These are phyloP conservation scores for Acrocyrtus sp. DNA, from an alignment of 2,888 invertebrate species.

Conservation along the genomic window DNA sequence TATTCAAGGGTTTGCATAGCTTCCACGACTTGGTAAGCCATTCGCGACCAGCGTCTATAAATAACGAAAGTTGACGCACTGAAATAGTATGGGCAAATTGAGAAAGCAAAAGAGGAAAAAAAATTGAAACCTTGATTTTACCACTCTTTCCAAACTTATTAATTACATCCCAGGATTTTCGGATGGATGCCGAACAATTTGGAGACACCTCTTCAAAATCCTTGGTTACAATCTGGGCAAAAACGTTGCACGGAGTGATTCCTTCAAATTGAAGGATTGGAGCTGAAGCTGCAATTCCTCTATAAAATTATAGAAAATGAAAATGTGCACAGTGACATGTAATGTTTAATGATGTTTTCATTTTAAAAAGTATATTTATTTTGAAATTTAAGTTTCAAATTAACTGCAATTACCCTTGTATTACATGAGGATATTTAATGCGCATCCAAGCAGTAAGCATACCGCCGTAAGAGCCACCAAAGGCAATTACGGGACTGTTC, in stretches of 20 bases:
- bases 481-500: conserved; percentile 83
- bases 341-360: neutral
- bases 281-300: conserved; percentile 93
- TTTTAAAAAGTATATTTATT: neutral
- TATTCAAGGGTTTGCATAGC: conserved; percentile 78
- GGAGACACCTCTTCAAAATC: conserved; percentile 73
- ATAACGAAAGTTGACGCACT: too few relatives aligned
- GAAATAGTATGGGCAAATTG: too few relatives aligned
- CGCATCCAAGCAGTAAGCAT: conserved; percentile 97
- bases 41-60: conserved; percentile 74
- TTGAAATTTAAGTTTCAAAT: neutral
- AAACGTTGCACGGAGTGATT: conserved; percentile 81
- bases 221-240: conserved; percentile 80
- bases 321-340: neutral
- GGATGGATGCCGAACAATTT: conserved; percentile 78
- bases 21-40: conserved; percentile 79
- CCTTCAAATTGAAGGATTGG: conserved; percentile 88
- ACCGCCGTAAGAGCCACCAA: conserved; percentile 94
- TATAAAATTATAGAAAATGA: conserved; percentile 65
- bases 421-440: conserved; percentile 92
- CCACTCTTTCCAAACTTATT: conserved; percentile 69
- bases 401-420: conserved; percentile 73
- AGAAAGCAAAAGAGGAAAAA: too few relatives aligned
- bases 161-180: conserved; percentile 81
- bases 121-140: conserved; percentile 66